phyloP scores from a whole-genome alignment of 1,140 invertebrate species.

The Ctenoplectra terminalis region DNA sequence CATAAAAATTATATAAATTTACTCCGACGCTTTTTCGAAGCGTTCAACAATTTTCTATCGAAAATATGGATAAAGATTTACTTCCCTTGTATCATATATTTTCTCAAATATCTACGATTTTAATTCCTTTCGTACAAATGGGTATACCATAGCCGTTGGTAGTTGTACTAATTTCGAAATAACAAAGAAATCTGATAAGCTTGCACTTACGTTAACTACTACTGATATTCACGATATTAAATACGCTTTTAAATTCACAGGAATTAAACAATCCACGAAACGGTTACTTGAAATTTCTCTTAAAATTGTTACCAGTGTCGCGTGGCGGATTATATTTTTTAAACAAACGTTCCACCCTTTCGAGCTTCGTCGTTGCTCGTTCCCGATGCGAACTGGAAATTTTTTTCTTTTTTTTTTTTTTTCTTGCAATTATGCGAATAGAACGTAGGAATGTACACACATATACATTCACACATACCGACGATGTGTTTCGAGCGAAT shows the following conservation, averaged over 20 bases:
- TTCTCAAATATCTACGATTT: too few species aligned
- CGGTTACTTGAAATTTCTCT: background rate
- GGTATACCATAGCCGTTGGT: too few species aligned
- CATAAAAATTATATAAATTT: too few species aligned
- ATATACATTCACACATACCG: background rate
- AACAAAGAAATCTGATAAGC: too few species aligned
- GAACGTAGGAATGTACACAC: conserved; percentile 45
- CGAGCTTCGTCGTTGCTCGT: conserved; percentile 4
- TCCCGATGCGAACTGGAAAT: conserved; percentile 1
- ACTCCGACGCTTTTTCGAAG: too few species aligned
- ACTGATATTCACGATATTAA: too few species aligned
- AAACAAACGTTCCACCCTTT: conserved; percentile 26
- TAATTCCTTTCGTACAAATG: too few species aligned
- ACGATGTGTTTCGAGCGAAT: conserved; percentile 16
- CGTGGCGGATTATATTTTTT: conserved; percentile 35
- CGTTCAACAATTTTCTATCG: too few species aligned
- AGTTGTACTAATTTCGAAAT: too few species aligned
- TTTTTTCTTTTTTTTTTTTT: background rate
- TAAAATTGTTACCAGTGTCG: background rate
- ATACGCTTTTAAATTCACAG: background rate
- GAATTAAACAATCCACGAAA: background rate
- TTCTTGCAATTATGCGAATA: conserved; percentile 58
- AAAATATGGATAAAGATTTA: too few species aligned
- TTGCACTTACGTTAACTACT: too few species aligned
- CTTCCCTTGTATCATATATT: too few species aligned